Conservation (phyloP, 1,140 invertebrate genomes). For the Gryon sp. region DNA sequence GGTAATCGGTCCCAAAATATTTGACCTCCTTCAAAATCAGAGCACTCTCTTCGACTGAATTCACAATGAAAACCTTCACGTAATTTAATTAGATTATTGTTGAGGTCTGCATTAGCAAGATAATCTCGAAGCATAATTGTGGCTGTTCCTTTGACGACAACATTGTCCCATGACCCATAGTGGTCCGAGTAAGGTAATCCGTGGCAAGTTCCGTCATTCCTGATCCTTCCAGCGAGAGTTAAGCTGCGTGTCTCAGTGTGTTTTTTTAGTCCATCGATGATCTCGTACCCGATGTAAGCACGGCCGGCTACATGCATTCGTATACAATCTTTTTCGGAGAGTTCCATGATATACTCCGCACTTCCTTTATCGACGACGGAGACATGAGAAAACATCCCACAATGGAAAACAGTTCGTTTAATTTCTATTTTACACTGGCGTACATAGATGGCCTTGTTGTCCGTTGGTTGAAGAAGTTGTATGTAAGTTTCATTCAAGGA, state of each 20-base stretch:
- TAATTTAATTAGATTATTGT: slow-evolving; percentile 22
- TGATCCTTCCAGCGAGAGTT: slow-evolving; percentile 9
- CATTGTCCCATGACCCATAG: slow-evolving; percentile 27
- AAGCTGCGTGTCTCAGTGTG: not conserved
- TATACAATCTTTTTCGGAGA: not conserved
- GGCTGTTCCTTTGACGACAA: slow-evolving; percentile 18
- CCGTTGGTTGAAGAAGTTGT: not conserved
- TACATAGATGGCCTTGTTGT: not conserved
- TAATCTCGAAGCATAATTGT: slow-evolving; percentile 26
- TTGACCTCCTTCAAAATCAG: slow-evolving; percentile 31
- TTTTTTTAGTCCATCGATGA: not conserved
- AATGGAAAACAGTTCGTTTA: not conserved
- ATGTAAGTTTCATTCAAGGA: not conserved
- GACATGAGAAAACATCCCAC: slow-evolving; percentile 3
- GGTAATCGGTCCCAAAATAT: slow-evolving; percentile 36
- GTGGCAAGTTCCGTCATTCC: slow-evolving; percentile 10
- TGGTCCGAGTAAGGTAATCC: slow-evolving; percentile 23
- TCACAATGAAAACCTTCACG: slow-evolving; percentile 15
- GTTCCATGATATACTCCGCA: slow-evolving; percentile 2
- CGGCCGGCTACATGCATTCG: slow-evolving; percentile 1
- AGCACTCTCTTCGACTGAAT: slow-evolving; percentile 2
- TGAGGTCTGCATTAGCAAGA: slow-evolving; percentile 2
- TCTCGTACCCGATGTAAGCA: not conserved
- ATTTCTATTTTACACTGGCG: slow-evolving; percentile 6
- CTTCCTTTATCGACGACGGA: not conserved